Evolutionary conservation across 2,797 vertebrate genomes (phyloP).

Genomic region (Peromyscus attwateri): DNA sequence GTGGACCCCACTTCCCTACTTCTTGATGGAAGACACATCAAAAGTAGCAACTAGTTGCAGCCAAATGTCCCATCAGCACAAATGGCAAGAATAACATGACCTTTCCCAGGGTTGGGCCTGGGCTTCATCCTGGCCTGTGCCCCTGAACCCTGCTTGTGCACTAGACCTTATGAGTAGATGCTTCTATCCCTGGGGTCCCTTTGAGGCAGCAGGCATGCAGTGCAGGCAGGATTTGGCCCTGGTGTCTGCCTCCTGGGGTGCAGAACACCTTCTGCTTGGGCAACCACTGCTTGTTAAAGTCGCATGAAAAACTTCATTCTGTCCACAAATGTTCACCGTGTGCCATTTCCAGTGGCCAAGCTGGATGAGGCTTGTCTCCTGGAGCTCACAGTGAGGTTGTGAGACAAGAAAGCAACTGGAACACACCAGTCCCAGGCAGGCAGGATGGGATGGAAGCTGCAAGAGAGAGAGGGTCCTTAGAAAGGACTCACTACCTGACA

Average conservation of each 20-base stretch:
- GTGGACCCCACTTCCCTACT: background rate
- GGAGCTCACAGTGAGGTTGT: background rate
- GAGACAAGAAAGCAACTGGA: background rate
- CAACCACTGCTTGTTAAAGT: background rate
- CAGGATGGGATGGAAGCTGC: background rate
- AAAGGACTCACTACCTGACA: background rate
- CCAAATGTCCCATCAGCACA: background rate
- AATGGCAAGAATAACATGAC: background rate
- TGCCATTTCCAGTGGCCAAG: background rate
- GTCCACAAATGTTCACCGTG: background rate
- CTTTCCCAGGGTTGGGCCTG: fast-evolving
- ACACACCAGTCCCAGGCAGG: background rate
- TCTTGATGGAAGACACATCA: background rate
- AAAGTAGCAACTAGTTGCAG: background rate
- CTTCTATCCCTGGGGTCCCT: background rate
- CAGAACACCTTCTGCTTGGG: background rate
- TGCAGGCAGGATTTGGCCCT: background rate
- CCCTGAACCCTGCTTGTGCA: no score
- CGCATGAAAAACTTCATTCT: background rate
- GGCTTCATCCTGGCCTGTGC: background rate
- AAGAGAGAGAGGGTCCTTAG: no score
- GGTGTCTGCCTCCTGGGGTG: background rate
- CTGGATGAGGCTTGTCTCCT: background rate
- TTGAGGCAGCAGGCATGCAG: background rate
- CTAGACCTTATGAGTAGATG: no score